These are phyloP conservation scores for Lottia scabra DNA, from an alignment of 2,888 invertebrate genomes.

Conservation along the genomic window DNA sequence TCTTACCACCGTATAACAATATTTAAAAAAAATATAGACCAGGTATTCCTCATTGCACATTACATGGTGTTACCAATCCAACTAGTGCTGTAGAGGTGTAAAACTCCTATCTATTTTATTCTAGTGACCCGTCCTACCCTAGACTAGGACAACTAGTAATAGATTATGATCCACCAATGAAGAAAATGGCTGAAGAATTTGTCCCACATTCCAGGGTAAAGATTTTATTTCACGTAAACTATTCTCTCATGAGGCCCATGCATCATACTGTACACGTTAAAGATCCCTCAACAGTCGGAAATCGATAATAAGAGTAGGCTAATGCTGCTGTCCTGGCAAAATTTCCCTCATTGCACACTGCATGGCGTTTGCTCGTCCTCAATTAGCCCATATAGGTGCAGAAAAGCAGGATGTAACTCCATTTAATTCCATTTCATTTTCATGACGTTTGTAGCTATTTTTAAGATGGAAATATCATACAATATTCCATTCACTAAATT, in stretches of 20 bases:
- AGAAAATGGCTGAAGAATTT: conserved; percentile 96
- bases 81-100: too few relatives aligned
- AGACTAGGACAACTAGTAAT: conserved; percentile 96
- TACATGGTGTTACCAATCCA: too few relatives aligned
- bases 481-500: too few relatives aligned
- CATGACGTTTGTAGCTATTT: too few relatives aligned
- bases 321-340: background rate
- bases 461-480: too few relatives aligned
- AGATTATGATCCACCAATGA: conserved; percentile 95
- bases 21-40: too few relatives aligned
- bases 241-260: too few relatives aligned
- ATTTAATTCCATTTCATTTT: too few relatives aligned
- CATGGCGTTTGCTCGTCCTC: too few relatives aligned
- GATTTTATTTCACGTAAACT: background rate
- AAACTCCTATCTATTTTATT: conserved; percentile 15
- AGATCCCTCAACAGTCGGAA: background rate
- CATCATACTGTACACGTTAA: too few relatives aligned
- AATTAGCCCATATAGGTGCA: background rate
- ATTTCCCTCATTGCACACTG: background rate
- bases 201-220: conserved; percentile 86
- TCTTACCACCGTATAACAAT: too few relatives aligned
- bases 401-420: background rate
- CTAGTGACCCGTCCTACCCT: conserved; percentile 78
- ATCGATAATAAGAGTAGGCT: background rate
- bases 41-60: too few relatives aligned